phyloP scores from a whole-genome alignment of 2,888 invertebrate species.

The Acanthosepion esculentum region DNA sequence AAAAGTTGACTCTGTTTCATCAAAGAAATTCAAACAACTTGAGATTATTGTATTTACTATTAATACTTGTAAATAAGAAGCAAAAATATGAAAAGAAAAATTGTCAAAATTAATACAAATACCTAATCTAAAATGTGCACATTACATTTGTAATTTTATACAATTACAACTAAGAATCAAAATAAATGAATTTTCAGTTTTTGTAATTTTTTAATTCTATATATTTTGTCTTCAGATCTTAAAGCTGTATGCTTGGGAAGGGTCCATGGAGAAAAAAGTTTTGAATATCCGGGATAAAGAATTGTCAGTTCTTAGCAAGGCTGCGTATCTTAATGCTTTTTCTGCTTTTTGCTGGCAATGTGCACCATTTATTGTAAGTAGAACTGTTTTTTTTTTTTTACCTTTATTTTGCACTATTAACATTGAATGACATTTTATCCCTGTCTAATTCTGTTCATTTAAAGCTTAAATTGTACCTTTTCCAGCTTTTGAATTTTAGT shows the following conservation, averaged over 20 bases:
- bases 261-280: constrained; percentile 90
- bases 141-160: too few species aligned
- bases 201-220: background rate
- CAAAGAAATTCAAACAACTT: too few species aligned
- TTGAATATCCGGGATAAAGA: constrained; percentile 89
- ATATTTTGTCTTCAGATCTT: constrained; percentile 73
- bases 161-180: too few species aligned
- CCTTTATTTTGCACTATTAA: background rate
- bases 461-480: background rate
- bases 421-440: too few species aligned
- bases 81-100: too few species aligned
- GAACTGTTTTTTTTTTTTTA: background rate
- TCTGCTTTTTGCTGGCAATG: constrained; percentile 94
- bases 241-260: constrained; percentile 95
- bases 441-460: background rate
- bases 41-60: too few species aligned
- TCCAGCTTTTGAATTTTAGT: too few species aligned
- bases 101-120: too few species aligned
- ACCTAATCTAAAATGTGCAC: too few species aligned
- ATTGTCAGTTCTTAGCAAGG: constrained; percentile 87
- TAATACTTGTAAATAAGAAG: too few species aligned
- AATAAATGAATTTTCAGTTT: background rate
- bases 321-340: constrained; percentile 81
- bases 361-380: constrained; percentile 90
- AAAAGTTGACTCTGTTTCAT: too few species aligned